Conservation (phyloP, 2,888 invertebrate genomes). For the Himalopsyche tibetana region DNA sequence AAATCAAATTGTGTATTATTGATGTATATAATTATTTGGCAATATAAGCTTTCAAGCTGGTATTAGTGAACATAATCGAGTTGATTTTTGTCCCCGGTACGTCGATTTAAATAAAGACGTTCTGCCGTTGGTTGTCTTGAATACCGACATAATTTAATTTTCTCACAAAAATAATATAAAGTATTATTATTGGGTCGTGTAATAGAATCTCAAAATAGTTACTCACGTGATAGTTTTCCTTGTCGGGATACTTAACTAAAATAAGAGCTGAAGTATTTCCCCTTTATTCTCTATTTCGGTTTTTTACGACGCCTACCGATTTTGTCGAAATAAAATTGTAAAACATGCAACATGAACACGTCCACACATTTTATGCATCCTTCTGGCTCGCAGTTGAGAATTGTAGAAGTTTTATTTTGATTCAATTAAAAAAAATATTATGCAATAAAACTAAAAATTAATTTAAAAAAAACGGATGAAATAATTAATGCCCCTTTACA, state of each 20-base stretch:
- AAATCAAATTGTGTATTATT: too few species aligned
- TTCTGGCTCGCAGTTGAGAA: conserved; percentile 44
- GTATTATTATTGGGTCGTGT: conserved; percentile 24
- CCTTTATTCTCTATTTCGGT: conserved; percentile 58
- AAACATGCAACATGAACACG: conserved; percentile 62
- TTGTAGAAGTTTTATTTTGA: neutral
- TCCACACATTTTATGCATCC: conserved; percentile 59
- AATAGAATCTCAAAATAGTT: conserved; percentile 18
- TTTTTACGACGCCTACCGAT: conserved; percentile 60
- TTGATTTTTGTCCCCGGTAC: too few species aligned
- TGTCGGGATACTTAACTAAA: neutral
- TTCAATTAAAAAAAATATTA: too few species aligned
- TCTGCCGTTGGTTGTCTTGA: too few species aligned
- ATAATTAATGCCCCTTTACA: neutral
- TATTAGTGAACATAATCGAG: too few species aligned
- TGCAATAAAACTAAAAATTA: too few species aligned
- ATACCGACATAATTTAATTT: neutral
- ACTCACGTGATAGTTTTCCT: neutral
- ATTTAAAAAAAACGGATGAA: too few species aligned
- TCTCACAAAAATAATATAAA: too few species aligned
- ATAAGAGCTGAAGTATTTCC: neutral
- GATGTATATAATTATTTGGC: too few species aligned
- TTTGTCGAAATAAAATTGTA: conserved; percentile 62
- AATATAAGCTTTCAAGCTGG: too few species aligned
- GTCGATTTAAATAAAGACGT: too few species aligned